Base-by-base conservation (phyloP, 2,113 vertebrate genomes). In the Brachyhypopomus occidentalis region DNA sequence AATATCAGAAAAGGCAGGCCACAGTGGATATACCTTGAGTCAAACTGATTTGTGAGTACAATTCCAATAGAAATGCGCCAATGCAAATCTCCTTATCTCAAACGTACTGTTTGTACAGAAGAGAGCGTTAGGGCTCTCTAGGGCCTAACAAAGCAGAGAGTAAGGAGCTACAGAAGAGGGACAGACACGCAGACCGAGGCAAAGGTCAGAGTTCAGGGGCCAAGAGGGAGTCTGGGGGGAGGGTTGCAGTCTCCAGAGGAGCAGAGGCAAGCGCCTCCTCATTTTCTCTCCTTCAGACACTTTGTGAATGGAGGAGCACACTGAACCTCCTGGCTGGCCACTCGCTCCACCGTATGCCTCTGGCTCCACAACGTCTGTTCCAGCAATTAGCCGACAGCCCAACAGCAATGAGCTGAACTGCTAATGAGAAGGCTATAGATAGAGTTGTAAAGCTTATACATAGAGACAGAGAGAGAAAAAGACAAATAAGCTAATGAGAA, bases 401-500 rank as follows among this genome's bases (percentile, higher is more conserved):
- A 75, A 75, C 52, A 81, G 80, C 36, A 81, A 52, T 22, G 63
- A 60, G 80, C 69, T 81, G 70, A 81, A 81, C 76, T 75, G 58
- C 72, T 82, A 85, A 82, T 82, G 79, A 78, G 55, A 30, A 30
- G 64, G 6, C 76, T 75, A 85, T 77, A 79, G 63, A 75, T 78
- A 79, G 80, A 67, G 66, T 52, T 52, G 12, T 52, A 52, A 52
- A 79, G 56, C 77, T 79, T 60, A 72, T 25, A 72, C 52, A 56
- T 23, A 14, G 62, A 67, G 63, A n/a, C 59, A 48, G 19, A 38
- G 20, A 27, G 67, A 62, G 63, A 56, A 23, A 62, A 78, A 75
- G 48, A 73, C 45, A 71, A 34, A 55, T 78, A 45, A 25, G 88
- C 89, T 89, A 91, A 92, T 86, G 84, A 92, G 89, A 83, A 60